Percentiles rank a stretch among this genome's conserved stretches.
phyloP scores from a whole-genome alignment of 2,113 vertebrate species.

The Chinchilla lanigera region DNA sequence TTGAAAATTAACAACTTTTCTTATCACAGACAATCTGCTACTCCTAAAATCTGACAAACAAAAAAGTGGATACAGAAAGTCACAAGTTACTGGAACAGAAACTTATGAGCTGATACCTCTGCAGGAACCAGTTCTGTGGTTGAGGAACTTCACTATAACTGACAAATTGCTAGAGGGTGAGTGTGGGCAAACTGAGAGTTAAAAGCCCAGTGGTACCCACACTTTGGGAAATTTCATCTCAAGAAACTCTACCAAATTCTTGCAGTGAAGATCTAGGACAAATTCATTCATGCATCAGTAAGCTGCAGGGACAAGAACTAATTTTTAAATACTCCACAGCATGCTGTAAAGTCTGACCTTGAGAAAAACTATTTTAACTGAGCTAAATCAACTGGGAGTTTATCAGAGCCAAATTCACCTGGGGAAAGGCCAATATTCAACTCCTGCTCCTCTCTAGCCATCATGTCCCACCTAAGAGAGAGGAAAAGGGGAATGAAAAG shows the following conservation, averaged over 20 bases:
- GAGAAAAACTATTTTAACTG: neutral
- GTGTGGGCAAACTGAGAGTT: no score
- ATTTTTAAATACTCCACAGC: neutral
- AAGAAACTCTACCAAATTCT: neutral
- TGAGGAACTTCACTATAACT: no score
- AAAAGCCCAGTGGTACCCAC: neutral
- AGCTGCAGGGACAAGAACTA: neutral
- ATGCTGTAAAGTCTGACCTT: neutral
- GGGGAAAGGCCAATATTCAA: neutral
- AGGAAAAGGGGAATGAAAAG: neutral
- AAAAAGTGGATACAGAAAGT: neutral
- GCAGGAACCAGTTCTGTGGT: neutral
- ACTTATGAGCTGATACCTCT: neutral
- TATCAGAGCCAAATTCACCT: neutral
- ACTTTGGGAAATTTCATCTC: neutral
- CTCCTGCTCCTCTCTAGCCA: neutral
- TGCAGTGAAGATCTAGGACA: neutral
- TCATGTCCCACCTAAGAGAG: neutral
- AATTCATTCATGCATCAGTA: neutral
- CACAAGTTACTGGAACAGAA: neutral
- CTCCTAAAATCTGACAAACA: neutral
- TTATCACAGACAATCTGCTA: neutral
- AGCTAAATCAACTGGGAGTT: neutral
- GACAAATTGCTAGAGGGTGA: no score
- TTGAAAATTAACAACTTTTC: neutral